phyloP scores from a whole-genome alignment of 2,113 vertebrate genomes.

The Rhagologus leucostigma region DNA sequence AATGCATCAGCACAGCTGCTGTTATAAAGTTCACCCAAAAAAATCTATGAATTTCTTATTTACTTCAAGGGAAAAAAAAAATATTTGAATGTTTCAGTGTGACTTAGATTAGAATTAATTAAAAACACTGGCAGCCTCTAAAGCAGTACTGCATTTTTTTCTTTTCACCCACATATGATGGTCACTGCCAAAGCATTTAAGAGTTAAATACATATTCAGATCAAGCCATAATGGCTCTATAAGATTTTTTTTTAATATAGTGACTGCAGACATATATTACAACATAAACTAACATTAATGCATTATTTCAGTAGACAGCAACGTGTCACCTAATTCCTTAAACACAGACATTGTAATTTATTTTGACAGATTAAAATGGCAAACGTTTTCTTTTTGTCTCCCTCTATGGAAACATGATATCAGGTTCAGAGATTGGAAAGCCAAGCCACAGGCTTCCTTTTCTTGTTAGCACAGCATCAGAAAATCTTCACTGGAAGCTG shows the following conservation, averaged over 20 bases:
- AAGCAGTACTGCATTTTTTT: neutral
- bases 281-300: neutral
- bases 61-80: neutral
- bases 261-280: neutral
- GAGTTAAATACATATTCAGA: neutral
- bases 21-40: neutral
- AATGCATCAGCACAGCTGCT: neutral
- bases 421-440: neutral
- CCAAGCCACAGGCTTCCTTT: neutral
- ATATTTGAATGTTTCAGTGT: neutral
- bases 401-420: neutral
- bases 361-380: neutral
- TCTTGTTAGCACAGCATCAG: neutral
- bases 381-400: neutral
- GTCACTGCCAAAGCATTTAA: neutral
- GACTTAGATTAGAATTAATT: neutral
- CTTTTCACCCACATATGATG: neutral
- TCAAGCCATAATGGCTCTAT: neutral
- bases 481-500: neutral
- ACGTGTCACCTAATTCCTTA: neutral
- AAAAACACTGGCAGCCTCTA: neutral
- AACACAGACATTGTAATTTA: neutral
- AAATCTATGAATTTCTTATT: neutral
- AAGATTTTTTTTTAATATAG: neutral
- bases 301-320: neutral